A percentile compares a stretch with the other conserved stretches of the same genome.
Evolutionary conservation across 64 coral and sea anemone genomes (phyloP).

Genomic region (Cladopsammia gracilis): DNA sequence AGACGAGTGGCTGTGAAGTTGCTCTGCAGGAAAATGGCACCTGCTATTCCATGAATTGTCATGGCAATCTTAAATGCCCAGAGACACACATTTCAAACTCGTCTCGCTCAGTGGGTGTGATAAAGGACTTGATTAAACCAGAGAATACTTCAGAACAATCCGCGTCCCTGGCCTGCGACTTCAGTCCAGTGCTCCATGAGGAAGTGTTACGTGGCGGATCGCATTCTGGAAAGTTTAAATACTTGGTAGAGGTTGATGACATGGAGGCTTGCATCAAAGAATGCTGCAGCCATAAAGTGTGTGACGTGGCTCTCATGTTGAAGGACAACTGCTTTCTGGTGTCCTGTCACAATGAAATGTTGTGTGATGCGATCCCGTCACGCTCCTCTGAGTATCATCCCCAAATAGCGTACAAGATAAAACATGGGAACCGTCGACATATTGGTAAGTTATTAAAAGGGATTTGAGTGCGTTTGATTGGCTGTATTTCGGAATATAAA

Average conservation of each 20-base stretch:
- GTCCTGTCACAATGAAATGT: slow-evolving; percentile 37
- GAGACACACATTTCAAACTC: background rate
- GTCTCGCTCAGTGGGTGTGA: background rate
- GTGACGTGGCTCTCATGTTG: slow-evolving; percentile 82
- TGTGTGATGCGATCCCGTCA: slow-evolving; percentile 62
- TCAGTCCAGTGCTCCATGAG: slow-evolving; percentile 44
- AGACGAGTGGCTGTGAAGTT: slow-evolving; percentile 31
- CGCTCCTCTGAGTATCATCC: slow-evolving; percentile 33
- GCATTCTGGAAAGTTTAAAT: slow-evolving; percentile 64
- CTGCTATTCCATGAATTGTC: slow-evolving; percentile 29
- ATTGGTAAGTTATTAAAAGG: slow-evolving; percentile 1
- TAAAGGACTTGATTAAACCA: slow-evolving; percentile 8
- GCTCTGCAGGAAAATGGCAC: slow-evolving; percentile 16
- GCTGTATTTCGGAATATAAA: too few species aligned
- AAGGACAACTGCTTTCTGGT: slow-evolving; percentile 79
- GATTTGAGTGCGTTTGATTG: too few species aligned
- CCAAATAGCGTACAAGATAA: slow-evolving; percentile 40
- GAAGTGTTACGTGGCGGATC: slow-evolving; percentile 68
- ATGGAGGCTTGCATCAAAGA: slow-evolving; percentile 58
- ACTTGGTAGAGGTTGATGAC: slow-evolving; percentile 22
- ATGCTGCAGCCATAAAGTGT: slow-evolving; percentile 72
- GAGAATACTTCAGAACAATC: background rate
- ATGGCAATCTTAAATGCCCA: background rate
- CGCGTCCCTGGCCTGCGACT: slow-evolving; percentile 18
- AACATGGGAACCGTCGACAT: background rate